Percentiles rank a stretch among this genome's conserved stretches.
phyloP scores from a whole-genome alignment of 2,797 vertebrate species.

The Ara ararauna region DNA sequence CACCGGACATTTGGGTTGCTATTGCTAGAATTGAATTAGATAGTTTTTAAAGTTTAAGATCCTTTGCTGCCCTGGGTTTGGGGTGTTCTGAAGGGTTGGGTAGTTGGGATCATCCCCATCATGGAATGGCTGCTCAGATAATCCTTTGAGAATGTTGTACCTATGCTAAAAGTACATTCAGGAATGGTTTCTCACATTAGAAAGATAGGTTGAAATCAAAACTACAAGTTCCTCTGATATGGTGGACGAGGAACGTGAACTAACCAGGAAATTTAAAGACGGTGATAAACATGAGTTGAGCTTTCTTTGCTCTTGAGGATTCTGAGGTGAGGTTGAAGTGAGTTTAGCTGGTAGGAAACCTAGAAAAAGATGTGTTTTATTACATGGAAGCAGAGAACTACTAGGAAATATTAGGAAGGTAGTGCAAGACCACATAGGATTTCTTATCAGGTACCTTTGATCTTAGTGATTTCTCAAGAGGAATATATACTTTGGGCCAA shows the following conservation, averaged over 20 bases:
- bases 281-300: fast-evolving
- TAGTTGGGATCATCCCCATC: not conserved
- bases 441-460: not conserved
- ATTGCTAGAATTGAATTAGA: not conserved
- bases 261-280: not conserved
- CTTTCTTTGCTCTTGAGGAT: not conserved
- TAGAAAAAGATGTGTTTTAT: not conserved
- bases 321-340: not conserved
- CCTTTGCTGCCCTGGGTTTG: not conserved
- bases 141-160: not conserved
- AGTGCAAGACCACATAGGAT: not conserved
- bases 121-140: not conserved
- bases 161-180: not conserved
- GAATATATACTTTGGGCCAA: not conserved
- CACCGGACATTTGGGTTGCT: not conserved
- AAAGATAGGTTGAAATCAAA: not conserved
- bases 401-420: not conserved
- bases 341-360: not conserved
- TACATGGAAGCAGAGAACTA: not conserved
- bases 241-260: not conserved
- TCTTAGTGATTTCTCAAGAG: not conserved
- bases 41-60: not conserved
- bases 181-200: not conserved
- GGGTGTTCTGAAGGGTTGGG: not conserved
- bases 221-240: not conserved